Evolutionary conservation across 1,140 invertebrate species (phyloP).

Genomic region (Temnothorax curvispinosus): DNA sequence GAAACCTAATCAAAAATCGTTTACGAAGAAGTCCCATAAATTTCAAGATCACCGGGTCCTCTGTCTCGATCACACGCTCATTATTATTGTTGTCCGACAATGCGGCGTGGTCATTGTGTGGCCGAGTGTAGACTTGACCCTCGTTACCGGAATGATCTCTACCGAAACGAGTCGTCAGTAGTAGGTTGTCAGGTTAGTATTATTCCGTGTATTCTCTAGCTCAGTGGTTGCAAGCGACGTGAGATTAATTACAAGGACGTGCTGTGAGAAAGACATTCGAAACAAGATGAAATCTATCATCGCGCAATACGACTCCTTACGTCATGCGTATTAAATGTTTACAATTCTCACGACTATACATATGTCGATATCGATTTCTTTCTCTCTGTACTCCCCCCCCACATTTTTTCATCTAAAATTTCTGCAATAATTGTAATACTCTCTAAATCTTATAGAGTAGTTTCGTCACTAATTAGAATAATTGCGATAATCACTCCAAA

Average conservation of each 20-base stretch:
- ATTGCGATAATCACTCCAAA: too few species aligned
- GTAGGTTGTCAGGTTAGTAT: conserved; percentile 47
- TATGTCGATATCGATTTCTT: background rate
- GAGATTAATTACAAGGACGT: conserved; percentile 55
- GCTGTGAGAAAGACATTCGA: conserved; percentile 14
- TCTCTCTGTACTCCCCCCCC: background rate
- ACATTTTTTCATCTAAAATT: background rate
- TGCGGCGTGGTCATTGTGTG: conserved; percentile 52
- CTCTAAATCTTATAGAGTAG: background rate
- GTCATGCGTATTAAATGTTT: conserved; percentile 16
- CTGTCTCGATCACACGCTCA: conserved; percentile 58
- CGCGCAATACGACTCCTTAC: background rate
- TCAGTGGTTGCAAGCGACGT: background rate
- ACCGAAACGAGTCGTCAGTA: conserved; percentile 58
- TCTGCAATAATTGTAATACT: background rate
- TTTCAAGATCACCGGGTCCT: conserved; percentile 30
- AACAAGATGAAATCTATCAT: conserved; percentile 1
- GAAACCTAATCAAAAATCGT: too few species aligned
- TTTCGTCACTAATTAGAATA: too few species aligned
- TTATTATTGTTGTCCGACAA: conserved; percentile 28
- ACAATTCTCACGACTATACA: conserved; percentile 38
- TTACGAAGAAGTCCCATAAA: too few species aligned
- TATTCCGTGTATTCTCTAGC: conserved; percentile 1
- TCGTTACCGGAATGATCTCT: conserved; percentile 62
- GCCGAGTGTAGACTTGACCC: conserved; percentile 65